phyloP scores from a whole-genome alignment of 2,888 invertebrate species.

The Dicycla oo region DNA sequence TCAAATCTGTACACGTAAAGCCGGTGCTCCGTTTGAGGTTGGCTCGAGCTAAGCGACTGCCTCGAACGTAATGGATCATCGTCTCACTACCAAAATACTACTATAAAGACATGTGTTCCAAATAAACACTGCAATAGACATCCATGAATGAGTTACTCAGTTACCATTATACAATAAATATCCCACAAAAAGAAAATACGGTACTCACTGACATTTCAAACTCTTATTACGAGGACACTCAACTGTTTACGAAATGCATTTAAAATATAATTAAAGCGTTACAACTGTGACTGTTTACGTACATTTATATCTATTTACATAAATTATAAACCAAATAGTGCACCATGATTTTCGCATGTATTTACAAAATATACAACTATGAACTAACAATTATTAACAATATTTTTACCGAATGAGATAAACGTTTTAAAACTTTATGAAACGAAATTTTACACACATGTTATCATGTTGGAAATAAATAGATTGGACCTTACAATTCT shows the following conservation, averaged over 20 bases:
- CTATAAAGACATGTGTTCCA: constrained; percentile 41
- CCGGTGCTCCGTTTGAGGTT: constrained; percentile 44
- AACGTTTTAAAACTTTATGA: constrained; percentile 63
- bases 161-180: constrained; percentile 43
- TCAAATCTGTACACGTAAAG: constrained; percentile 62
- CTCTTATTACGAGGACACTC: constrained; percentile 57
- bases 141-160: constrained; percentile 51
- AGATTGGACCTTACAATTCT: constrained; percentile 76
- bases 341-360: constrained; percentile 83
- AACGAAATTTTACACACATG: constrained; percentile 56
- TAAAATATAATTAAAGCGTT: constrained; percentile 66
- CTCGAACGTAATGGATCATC: constrained; percentile 48
- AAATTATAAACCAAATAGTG: constrained; percentile 80
- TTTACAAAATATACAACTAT: constrained; percentile 88
- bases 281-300: constrained; percentile 71
- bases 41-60: constrained; percentile 50
- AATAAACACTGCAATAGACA: constrained; percentile 52
- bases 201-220: constrained; percentile 48
- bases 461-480: constrained; percentile 66
- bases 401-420: constrained; percentile 71
- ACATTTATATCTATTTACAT: constrained; percentile 74
- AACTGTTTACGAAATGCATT: constrained; percentile 61
- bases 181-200: constrained; percentile 43
- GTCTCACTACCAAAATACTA: constrained; percentile 51
- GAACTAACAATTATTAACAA: constrained; percentile 86